Evolutionary conservation across 2,113 vertebrate genomes (phyloP).

Genomic region (Ginglymostoma cirratum): DNA sequence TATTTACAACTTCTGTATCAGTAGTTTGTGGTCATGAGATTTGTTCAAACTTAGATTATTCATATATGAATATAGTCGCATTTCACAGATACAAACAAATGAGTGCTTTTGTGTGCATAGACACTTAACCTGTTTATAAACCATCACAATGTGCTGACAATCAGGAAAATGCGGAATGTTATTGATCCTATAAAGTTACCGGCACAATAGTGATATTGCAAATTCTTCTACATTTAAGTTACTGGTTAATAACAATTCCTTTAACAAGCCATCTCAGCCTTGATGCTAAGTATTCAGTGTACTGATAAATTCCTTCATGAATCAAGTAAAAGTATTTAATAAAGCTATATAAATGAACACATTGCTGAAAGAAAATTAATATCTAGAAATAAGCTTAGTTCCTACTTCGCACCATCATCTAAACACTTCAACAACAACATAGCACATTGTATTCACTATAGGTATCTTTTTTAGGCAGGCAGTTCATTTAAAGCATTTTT

Average conservation of each 20-base stretch:
- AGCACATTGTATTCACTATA: not conserved
- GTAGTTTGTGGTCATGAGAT: not conserved
- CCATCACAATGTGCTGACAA: constrained; percentile 15
- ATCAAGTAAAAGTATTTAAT: not conserved
- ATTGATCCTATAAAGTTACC: constrained; percentile 12
- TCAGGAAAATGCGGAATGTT: not conserved
- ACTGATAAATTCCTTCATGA: not conserved
- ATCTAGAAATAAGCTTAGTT: not conserved
- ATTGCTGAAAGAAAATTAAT: not conserved
- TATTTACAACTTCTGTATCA: not conserved
- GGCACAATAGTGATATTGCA: too few species aligned
- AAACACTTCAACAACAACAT: not conserved
- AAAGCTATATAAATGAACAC: not conserved
- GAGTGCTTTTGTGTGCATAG: not conserved
- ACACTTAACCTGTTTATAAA: constrained; percentile 13
- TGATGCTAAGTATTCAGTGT: not conserved
- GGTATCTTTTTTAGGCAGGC: not conserved
- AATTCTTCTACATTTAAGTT: not conserved
- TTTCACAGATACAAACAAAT: not conserved
- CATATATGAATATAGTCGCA: not conserved
- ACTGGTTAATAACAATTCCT: not conserved
- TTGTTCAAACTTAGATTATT: not conserved
- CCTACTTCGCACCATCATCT: not conserved
- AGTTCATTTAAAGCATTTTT: not conserved
- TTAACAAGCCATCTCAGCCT: not conserved